Base-by-base conservation (phyloP, 1,140 invertebrate species). In the Prorops nasuta region DNA sequence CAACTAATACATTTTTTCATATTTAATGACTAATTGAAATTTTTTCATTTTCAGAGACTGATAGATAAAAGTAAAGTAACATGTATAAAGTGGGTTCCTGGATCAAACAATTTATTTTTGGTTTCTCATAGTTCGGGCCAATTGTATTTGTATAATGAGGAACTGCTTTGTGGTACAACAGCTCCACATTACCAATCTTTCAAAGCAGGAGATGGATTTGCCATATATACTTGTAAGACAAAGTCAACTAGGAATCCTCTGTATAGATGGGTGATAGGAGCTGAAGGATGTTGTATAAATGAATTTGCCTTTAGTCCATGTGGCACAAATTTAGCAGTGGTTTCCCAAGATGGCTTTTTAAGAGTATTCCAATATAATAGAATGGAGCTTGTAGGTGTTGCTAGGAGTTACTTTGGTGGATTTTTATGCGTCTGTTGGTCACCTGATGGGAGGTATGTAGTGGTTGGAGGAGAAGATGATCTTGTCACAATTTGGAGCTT, bases 51-150 rank as follows among this genome's bases (percentile, higher is more conserved):
- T 67, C 83, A 96, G 92, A 88, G 95, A 75, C 78, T 96, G 64
- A 97, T 99, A 71, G 97, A 99, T 73, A 98, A 98, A 80, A 95
- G 90, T 44, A 90, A 93, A 79, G 96, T 98, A 55, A 99, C 97
- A n/a, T 98, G 96, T 76, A 88, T 99, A 65, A 88, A 91, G 67
- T 99, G 96, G 96, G 85, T 99, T 49, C 97, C 96, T 14, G 90
- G 89, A 40, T 96, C 94, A 22, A 85, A 86, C 53, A 94, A 95
- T 67, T 80, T 95, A 60, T 99, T 99, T 78, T 79, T 98, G 47
- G 92, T 92, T 38, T 91, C 95, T 16, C 94, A 99, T 76, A 85
- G 89, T 40, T 98, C 94, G 54, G 97, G 97, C n/a, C 91, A 98
- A 66, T 82, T 99, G 63, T 98, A 98, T 81, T 83, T 98, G 15